Base-by-base conservation (phyloP, 1,140 invertebrate genomes). In the Pogonomyrmex barbatus region DNA sequence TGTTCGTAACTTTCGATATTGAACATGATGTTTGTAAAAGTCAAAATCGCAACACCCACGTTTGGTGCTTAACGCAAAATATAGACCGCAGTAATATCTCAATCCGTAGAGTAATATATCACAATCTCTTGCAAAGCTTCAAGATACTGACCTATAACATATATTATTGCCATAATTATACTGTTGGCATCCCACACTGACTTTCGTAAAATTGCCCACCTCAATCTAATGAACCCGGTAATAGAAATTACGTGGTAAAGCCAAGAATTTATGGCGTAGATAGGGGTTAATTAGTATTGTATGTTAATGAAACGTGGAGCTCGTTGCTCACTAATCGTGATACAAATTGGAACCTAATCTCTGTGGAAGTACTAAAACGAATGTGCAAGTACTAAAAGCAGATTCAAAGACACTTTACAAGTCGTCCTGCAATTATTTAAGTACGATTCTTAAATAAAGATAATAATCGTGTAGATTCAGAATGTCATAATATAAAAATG, bases 21-120 rank as follows among this genome's bases (percentile, higher is more conserved):
- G 52, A 73, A 73, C 30, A 42, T 70, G 67, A 82, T 82, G 52
- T 82, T 73, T 67, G 33, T 82, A 60, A 82, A 82, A 82, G 45
- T 68, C 47, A 33, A 47, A 60, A 47, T 73, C 30, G 3, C 52
- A 73, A 82, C 79, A 42, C 52, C 79, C 30, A 82, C 79, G 52
- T 47, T 71, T 70, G 45, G 14, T 39, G 52, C 17, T 71, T 71
- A 82, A 45, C 39, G 47, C n/a, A 39, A 58, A 58, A 58, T 60
- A 58, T 17, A 45, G n/a, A 14, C 52, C 14, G 30, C 17, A 58
- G 12, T 82, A 82, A 82, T 82, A 70, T 82, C 79, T 82, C 79
- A 82, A 73, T 73, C 39, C 79, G 12, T 47, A 36, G 24, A 60
- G 52, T 58, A 82, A 82, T 82, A 82, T 73, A 82, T 82, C 79